Conservation (phyloP, 1,140 invertebrate genomes). For the Elysia chlorotica region DNA sequence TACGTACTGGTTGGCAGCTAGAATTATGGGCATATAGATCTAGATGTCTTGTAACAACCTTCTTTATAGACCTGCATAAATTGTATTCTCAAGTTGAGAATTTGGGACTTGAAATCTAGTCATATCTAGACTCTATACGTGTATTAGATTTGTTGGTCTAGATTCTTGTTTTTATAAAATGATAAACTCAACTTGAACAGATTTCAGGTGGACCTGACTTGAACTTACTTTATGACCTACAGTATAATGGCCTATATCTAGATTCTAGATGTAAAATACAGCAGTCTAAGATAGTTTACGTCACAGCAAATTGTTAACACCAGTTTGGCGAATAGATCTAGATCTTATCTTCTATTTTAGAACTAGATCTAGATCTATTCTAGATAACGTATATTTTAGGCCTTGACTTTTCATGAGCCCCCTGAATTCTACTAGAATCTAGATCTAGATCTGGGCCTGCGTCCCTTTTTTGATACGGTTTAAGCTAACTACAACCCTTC, state of each 20-base stretch:
- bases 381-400: neutral
- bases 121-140: too few relatives aligned
- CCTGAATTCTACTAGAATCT: neutral
- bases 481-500: neutral
- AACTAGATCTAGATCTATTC: neutral
- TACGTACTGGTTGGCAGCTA: too few relatives aligned
- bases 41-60: too few relatives aligned
- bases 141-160: too few relatives aligned
- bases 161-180: neutral
- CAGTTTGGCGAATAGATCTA: neutral
- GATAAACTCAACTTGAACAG: neutral
- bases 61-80: too few relatives aligned
- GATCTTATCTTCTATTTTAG: neutral
- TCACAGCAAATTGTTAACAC: neutral
- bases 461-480: neutral
- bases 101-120: too few relatives aligned
- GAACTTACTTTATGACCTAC: too few relatives aligned
- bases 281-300: neutral
- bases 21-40: too few relatives aligned
- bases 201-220: neutral
- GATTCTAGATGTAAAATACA: neutral
- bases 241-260: too few relatives aligned
- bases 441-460: neutral
- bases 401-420: neutral
- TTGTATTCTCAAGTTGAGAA: too few relatives aligned